Evolutionary conservation across 1,140 invertebrate species (phyloP), one percentile per base, ranked within the genome.

Genomic region (Heliothis virescens): DNA sequence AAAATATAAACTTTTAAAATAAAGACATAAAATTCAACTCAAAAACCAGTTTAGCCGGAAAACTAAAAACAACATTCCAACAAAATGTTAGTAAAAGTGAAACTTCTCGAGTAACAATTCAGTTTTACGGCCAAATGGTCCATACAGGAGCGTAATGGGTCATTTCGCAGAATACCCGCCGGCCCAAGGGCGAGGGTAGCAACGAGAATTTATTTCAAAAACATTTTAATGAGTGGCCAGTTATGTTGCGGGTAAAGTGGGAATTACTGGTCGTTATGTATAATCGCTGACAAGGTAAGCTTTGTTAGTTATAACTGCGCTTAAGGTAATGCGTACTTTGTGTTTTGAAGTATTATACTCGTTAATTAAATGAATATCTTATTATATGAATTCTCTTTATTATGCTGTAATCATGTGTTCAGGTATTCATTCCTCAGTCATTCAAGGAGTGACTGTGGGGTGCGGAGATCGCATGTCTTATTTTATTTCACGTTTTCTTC

Each of bases 271-370:
- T 18, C 72, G 11, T 75, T 55, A 62, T 41, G 3, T 21, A n/a
- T 57, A 73, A 73, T 73, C 41, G 62, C 62, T 65, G 62, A 65
- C 62, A 65, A 63, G 62, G 29, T 11, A 18, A n/a, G 62, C 62
- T 65, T 65, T 48, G 62, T 48, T 48, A 48, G 34, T 65, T 65
- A 65, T 9, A 63, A 2, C 26, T 16, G 34, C n/a, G 15, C 41
- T 63, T 63, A 63, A 10, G n/a, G 15, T 63, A 63, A 47, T 41
- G 34, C 10, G 26, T 60, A 57, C n/a, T 57, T 57, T 57, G 53
- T 57, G 53, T 57, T 57, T 57, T 57, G n/a, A 57, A 57, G 5
- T 18, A 57, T 57, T 57, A 16, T 57, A 1, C 0, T n/a, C 16
- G 5, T 4, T 16, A 57, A 16, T 57, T 18, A 57, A 57, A 16